Evolutionary conservation across 2,888 invertebrate genomes (phyloP), one percentile per base, ranked within the genome.

Genomic region (Endotricha flammealis): DNA sequence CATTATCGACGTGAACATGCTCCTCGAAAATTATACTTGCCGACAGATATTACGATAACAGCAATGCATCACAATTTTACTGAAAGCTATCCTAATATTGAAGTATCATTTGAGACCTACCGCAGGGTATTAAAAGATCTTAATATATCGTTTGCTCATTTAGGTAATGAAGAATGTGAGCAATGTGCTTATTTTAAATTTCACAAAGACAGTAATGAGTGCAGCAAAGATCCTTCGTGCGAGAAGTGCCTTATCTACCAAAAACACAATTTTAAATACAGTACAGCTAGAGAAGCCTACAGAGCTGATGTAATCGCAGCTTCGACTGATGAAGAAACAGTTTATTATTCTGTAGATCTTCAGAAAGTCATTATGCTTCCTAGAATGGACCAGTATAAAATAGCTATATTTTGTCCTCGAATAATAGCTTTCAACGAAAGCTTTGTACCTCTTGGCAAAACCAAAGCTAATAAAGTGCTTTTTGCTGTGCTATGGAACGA

Each of bases 341-440:
- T 25, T 30, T 35, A 31, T 25, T 12, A 22, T 14, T 39, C 39
- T 17, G 35, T 39, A 12, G 39, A 39, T 34, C 32, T 39, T 7
- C 39, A 39, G 17, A 39, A 39, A 29, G 39, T 39, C 4, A 29
- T 39, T 9, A 39, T 39, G 32, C 27, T 39, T n/a, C 36, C 39
- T 6, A 31, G 39, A 16, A 29, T 39, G 7, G 39, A 32, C 6
- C 25, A 12, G 12, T 39, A 12, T 20, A 39, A 39, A 36, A 12
- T 7, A 8, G 36, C 36, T 9, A 36, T 39, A 9, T 36, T 39
- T 31, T 36, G 36, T 22, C 31, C 31, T 9, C 14, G 28, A 11
- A 13, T 36, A 7, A 41, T 48, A 25, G 39, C 38, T 4, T 50
- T 42, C 25, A 46, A 50, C 27, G 44, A 48, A 40, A 44, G 41